Evolutionary conservation across 1,140 invertebrate genomes (phyloP), one percentile per base, ranked within the genome.

Genomic region (Temnothorax curvispinosus): DNA sequence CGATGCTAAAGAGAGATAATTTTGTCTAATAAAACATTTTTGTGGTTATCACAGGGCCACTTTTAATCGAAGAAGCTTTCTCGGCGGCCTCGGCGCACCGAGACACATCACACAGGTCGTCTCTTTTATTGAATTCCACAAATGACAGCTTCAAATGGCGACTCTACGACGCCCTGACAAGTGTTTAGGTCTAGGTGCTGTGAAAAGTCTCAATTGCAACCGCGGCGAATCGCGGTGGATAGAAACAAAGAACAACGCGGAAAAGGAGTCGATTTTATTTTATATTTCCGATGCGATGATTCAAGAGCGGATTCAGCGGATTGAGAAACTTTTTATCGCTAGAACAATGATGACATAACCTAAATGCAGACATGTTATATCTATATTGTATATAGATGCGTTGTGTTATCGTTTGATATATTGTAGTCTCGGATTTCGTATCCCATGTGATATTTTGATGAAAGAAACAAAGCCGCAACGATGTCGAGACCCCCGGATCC

Each of bases 401-500:
- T 60, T 76, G 11, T 18, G 18, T 21, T 76, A 13, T 15, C 18
- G 13, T n/a, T 32, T n/a, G 13, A 15, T 15, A 27, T 27, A 58
- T 27, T 13, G n/a, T 35, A 32, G 21, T 32, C 5, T 3, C 21
- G 65, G 44, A 69, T 72, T 72, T 52, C 32, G 44, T 86, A 90
- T 84, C 75, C 64, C 56, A 89, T 47, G 72, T 52, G 71, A 88
- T 89, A 47, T 74, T 74, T 72, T 21, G n/a, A 71, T 47, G 15
- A 47, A 44, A 47, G 4, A 21, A 62, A 50, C 8, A 15, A 52
- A 1, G 56, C 11, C 32, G 18, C 27, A 15, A 62, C n/a, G 3
- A 84, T 84, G 80, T 13, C 69, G 32, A 56, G 35, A 27, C 96
- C 96, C 85, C 96, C 96, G 41, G 97, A 97, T 94, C 97, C 97